These are phyloP conservation scores for Tethea ocularis DNA, from an alignment of 2,888 invertebrate genomes.

Conservation along the genomic window DNA sequence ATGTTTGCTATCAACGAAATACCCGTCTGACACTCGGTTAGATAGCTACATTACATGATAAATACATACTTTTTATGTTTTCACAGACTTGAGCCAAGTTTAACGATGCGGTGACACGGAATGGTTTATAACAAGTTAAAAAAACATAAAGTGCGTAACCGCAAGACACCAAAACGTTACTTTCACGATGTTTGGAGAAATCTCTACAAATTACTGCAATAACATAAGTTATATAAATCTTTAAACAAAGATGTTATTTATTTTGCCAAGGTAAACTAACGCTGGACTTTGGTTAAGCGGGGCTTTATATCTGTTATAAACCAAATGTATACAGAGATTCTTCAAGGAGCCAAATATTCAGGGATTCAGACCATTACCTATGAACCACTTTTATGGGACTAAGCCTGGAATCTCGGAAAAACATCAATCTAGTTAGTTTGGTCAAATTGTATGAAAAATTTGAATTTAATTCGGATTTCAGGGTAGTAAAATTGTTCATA, in stretches of 20 bases:
- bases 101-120: conserved; percentile 2
- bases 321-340: too few relatives aligned
- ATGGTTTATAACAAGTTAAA: conserved; percentile 10
- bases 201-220: conserved; percentile 13
- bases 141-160: conserved; percentile 13
- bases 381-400: too few relatives aligned
- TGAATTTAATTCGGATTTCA: too few relatives aligned
- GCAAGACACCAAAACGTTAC: conserved; percentile 14
- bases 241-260: neutral
- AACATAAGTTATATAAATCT: neutral
- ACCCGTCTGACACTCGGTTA: neutral
- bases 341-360: too few relatives aligned
- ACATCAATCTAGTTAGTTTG: too few relatives aligned
- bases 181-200: conserved; percentile 28
- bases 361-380: too few relatives aligned
- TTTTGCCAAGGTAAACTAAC: neutral
- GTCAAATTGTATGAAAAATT: too few relatives aligned
- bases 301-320: neutral
- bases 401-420: too few relatives aligned
- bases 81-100: neutral
- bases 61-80: neutral
- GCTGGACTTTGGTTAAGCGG: neutral
- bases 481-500: too few relatives aligned
- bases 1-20: neutral
- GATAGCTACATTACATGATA: neutral